Evolutionary conservation across 2,113 vertebrate species (phyloP).

Genomic region (Dipodomys spectabilis): DNA sequence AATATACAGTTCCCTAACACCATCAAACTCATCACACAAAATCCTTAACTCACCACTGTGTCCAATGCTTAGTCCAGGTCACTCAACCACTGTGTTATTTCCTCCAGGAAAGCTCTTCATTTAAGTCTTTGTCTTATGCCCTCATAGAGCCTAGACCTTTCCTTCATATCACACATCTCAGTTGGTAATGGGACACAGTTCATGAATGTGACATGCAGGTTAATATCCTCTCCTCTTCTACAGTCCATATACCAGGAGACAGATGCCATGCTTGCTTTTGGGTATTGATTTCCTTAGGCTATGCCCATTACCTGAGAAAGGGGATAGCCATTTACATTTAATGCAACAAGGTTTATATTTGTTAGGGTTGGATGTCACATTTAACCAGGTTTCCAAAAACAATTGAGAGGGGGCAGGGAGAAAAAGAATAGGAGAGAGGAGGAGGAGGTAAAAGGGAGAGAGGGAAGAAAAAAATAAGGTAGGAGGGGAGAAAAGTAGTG

Average conservation of each 20-base stretch:
- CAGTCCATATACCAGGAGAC: background rate
- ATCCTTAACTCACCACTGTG: background rate
- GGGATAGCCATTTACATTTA: background rate
- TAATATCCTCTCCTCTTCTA: background rate
- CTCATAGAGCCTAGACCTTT: background rate
- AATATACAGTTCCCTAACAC: background rate
- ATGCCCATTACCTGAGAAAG: background rate
- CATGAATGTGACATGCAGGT: background rate
- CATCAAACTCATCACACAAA: background rate
- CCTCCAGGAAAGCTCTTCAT: background rate
- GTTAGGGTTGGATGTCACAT: background rate
- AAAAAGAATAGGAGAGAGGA: too few species aligned
- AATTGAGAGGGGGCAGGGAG: background rate
- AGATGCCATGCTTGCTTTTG: background rate
- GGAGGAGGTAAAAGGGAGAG: too few species aligned
- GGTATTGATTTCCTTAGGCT: background rate
- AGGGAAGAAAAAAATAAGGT: background rate
- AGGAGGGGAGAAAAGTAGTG: too few species aligned
- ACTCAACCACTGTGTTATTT: background rate
- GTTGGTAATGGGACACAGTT: background rate
- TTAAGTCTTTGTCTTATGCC: background rate
- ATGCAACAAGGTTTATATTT: background rate
- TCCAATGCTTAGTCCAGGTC: background rate
- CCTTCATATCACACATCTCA: background rate
- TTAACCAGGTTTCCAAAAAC: background rate